Base-by-base conservation (phyloP, 2,888 invertebrate genomes). In the Yponomeuta sedellus region DNA sequence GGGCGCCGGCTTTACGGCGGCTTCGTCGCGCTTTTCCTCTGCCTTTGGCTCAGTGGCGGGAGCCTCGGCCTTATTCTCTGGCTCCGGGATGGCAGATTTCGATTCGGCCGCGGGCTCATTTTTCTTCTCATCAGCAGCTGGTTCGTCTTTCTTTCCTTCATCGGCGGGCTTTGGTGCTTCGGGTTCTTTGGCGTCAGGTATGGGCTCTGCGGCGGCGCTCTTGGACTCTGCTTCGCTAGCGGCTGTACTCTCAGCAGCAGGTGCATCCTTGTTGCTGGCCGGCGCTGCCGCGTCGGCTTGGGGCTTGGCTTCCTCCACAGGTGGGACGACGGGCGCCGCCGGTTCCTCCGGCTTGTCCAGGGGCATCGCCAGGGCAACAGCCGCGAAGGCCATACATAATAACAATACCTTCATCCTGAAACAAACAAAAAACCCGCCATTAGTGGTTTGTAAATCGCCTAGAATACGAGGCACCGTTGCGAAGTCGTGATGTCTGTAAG, bases 351-450 rank as follows among this genome's bases (percentile, higher is more conserved):
- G 16, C 25, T 56, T 39, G 19, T n/a, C 57, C 61, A 94, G 85
- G 64, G 94, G 94, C 92, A 93, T 92, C 57, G 93, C 92, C 75
- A 92, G 75, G 82, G 79, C 92, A 79, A 81, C 92, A 79, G 83
- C 91, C 79, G 92, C 90, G 75, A 93, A 85, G 80, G 93, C 90
- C 77, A 94, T 80, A 75, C 92, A 91, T 80, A 94, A 78, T 77
- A 94, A 75, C 81, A 94, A 87, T 79, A 94, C 85, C 92, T 93
- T 94, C 94, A 94, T 94, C 87, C 93, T 94, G 92, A 70, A 91
- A 90, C 81, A 74, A 78, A 67, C 20, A 19, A 73, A 74, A 77
- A 81, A 80, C 79, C 69, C 66, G 66, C 71, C 73, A 76, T 78
- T 81, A 69, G 70, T 68, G 70, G 69, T 70, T 73, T 73, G 72